Conservation (phyloP, 2,113 vertebrate genomes). For the Furnarius figulus region DNA sequence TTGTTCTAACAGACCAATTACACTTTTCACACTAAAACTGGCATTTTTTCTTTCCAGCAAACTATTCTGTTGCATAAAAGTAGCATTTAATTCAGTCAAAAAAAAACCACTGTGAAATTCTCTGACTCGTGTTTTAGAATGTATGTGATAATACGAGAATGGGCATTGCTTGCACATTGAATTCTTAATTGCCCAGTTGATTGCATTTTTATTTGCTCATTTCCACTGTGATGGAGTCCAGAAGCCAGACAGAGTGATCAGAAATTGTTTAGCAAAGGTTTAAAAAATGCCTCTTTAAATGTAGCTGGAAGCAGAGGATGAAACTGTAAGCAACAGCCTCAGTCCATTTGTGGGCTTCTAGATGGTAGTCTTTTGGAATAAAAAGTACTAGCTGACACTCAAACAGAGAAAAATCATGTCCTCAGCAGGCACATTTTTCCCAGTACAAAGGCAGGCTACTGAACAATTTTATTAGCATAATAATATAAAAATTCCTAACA, state of each 20-base stretch:
- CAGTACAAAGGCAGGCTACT: background rate
- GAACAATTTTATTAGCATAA: constrained; percentile 3
- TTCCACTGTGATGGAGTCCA: background rate
- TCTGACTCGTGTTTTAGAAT: background rate
- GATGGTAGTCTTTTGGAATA: background rate
- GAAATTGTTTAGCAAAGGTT: background rate
- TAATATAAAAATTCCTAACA: background rate
- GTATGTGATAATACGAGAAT: background rate
- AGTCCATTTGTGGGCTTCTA: background rate
- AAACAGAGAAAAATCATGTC: background rate
- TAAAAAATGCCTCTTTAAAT: background rate
- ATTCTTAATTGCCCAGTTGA: background rate
- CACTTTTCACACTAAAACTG: background rate
- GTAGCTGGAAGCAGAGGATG: background rate
- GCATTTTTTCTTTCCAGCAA: background rate
- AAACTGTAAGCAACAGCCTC: background rate
- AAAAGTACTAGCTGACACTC: background rate
- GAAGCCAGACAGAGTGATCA: background rate
- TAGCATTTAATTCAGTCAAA: background rate
- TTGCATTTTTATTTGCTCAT: background rate
- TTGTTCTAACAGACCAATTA: background rate
- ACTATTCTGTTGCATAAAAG: background rate
- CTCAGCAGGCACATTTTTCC: background rate
- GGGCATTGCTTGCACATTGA: background rate
- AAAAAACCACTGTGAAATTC: background rate